Conservation (phyloP, 2,797 vertebrate species). For the Notoglanidium macrostoma region DNA sequence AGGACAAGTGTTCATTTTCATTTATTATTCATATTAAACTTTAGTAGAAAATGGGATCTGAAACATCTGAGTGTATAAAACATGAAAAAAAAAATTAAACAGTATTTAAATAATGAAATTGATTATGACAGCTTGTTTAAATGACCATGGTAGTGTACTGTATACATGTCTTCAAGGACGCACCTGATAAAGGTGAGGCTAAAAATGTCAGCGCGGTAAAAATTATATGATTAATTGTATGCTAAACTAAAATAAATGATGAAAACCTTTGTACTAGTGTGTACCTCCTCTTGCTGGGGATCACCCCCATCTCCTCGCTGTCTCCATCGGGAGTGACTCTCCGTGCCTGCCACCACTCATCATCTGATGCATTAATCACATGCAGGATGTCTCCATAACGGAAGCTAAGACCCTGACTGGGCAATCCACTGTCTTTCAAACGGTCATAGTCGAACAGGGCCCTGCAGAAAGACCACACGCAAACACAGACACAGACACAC, state of each 20-base stretch:
- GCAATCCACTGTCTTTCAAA: constrained; percentile 94
- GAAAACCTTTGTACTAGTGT: constrained; percentile 18
- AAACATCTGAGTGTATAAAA: not conserved
- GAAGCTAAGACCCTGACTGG: constrained; percentile 97
- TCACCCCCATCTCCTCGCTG: constrained; percentile 97
- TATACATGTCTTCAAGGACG: not conserved
- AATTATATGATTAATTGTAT: not conserved
- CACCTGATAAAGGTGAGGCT: not conserved
- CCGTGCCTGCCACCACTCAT: constrained; percentile 98
- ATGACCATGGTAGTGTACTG: not conserved
- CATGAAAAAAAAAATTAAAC: not conserved
- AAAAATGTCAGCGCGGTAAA: not conserved
- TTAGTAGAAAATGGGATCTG: not conserved
- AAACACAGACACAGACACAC: constrained; percentile 17
- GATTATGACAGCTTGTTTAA: not conserved
- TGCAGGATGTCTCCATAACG: constrained; percentile 95
- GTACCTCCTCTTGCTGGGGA: constrained; percentile 96
- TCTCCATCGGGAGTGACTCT: constrained; percentile 89
- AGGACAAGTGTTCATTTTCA: not conserved
- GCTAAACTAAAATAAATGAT: not conserved
- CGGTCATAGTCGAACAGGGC: constrained; percentile 97
- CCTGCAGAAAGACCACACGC: constrained; percentile 68
- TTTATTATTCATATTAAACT: not conserved
- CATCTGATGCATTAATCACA: constrained; percentile 94
- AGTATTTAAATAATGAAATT: not conserved